Evolutionary conservation across 2,113 vertebrate species (phyloP).

Genomic region (Mormoops blainvillei): DNA sequence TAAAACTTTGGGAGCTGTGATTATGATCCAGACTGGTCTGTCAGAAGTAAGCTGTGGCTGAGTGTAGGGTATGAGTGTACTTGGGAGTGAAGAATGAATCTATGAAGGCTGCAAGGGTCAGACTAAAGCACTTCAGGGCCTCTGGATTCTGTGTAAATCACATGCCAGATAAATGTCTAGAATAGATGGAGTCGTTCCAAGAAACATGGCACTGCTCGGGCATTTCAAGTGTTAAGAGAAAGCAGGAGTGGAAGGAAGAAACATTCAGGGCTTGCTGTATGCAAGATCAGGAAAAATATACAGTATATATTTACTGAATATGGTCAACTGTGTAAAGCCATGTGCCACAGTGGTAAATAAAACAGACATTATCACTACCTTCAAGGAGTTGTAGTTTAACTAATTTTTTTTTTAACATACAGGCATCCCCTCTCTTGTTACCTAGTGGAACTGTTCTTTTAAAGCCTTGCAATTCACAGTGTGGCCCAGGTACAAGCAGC

Average conservation of each 20-base stretch:
- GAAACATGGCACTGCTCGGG: neutral
- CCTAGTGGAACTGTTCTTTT: neutral
- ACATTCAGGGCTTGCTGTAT: neutral
- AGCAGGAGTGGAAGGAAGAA: neutral
- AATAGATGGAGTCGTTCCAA: neutral
- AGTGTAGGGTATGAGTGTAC: neutral
- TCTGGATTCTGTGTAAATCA: constrained; percentile 52
- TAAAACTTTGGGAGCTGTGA: constrained; percentile 57
- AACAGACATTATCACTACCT: neutral
- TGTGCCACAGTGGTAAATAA: neutral
- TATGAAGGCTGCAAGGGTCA: constrained; percentile 43
- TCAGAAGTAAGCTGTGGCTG: constrained; percentile 57
- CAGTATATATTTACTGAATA: neutral
- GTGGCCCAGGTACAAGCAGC: neutral
- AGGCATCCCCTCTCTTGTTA: neutral
- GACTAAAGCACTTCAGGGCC: constrained; percentile 18
- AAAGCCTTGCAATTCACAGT: neutral
- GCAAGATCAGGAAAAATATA: neutral
- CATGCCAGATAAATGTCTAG: neutral
- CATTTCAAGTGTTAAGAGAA: neutral
- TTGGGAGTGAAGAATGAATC: constrained; percentile 48
- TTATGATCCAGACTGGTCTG: constrained; percentile 57
- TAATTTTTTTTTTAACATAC: neutral
- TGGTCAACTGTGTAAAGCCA: no score
- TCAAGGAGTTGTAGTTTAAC: neutral